A percentile compares a stretch with the other conserved stretches of the same genome.
These are phyloP conservation scores for Orientallactaga bullata DNA, from an alignment of 2,113 vertebrate genomes.

Conservation along the genomic window DNA sequence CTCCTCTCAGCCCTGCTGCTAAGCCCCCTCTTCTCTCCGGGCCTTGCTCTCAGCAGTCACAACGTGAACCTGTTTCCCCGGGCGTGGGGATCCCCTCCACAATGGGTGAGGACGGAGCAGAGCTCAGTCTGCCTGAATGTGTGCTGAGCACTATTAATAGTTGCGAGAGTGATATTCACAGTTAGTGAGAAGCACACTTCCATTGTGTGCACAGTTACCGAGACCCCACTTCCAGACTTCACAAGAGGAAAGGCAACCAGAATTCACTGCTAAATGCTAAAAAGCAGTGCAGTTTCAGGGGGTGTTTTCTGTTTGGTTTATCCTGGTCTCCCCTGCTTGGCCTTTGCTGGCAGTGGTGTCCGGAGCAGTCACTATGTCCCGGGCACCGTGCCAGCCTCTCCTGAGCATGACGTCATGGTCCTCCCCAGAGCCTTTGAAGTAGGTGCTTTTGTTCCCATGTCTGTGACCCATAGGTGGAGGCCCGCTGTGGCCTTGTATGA, in stretches of 20 bases:
- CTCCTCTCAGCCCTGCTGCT: neutral
- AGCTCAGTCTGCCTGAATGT: neutral
- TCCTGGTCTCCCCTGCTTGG: no score
- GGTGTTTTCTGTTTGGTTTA: neutral
- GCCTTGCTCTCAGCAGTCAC: neutral
- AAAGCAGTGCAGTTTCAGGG: neutral
- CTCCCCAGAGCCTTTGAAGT: neutral
- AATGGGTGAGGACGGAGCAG: neutral
- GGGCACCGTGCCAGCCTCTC: neutral
- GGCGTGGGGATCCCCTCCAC: neutral
- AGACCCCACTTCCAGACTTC: neutral
- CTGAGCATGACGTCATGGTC: no score
- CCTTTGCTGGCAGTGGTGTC: neutral
- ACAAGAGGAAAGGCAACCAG: neutral
- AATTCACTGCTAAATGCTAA: neutral
- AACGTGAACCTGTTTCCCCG: neutral
- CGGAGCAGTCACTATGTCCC: neutral
- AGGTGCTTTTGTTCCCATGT: neutral
- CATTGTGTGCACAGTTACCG: neutral
- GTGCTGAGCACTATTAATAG: neutral
- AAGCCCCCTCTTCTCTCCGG: neutral
- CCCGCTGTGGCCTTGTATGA: neutral
- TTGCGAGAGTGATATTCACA: neutral
- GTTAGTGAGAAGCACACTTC: neutral
- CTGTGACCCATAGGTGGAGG: neutral